Base-by-base conservation (phyloP, 2,888 invertebrate genomes). In the Cistogaster globosa region DNA sequence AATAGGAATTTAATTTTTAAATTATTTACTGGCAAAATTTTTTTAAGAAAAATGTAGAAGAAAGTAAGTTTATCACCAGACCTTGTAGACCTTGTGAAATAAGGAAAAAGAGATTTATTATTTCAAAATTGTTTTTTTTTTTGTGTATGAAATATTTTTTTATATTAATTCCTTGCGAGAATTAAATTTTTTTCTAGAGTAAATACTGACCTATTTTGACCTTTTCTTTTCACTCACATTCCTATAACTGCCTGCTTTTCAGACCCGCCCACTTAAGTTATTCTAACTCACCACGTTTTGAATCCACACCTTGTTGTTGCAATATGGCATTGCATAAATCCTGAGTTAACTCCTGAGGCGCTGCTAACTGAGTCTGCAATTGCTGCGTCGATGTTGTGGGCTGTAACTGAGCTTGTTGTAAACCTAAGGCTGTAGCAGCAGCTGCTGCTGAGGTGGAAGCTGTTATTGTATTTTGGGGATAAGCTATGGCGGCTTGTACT, bases 321-420 rank as follows among this genome's bases (percentile, higher is more conserved):
- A 93, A 88, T 86, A 93, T 91, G 26, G 92, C 92, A 88, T 92
- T 93, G 88, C 92, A 93, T 71, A 93, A 87, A 88, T 93, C 92
- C 84, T 92, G 92, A 14, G 92, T 92, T 48, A 93, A 88, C 83
- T 93, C 92, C 77, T 92, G 92, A 11, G 92, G 92, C 9, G 90
- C 91, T 69, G 90, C 87, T 63, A 90, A 89, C 87, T 92, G 92
- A 63, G 90, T 89, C 68, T 90, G 90, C 60, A 81, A 62, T 60
- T 89, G 87, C 57, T 88, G 89, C 45, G 85, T 82, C 36, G 85
- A 82, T 65, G 85, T 82, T 62, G 82, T 51, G 12, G 82, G 82
- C 75, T 85, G 85, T 55, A 85, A 51, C 63, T 83, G 86, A 58
- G 83, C 83, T 79, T 86, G 86, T 71, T 84, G 84, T 77, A 85